phyloP scores from a whole-genome alignment of 1,140 invertebrate species.

The Drosophila pallidifrons region DNA sequence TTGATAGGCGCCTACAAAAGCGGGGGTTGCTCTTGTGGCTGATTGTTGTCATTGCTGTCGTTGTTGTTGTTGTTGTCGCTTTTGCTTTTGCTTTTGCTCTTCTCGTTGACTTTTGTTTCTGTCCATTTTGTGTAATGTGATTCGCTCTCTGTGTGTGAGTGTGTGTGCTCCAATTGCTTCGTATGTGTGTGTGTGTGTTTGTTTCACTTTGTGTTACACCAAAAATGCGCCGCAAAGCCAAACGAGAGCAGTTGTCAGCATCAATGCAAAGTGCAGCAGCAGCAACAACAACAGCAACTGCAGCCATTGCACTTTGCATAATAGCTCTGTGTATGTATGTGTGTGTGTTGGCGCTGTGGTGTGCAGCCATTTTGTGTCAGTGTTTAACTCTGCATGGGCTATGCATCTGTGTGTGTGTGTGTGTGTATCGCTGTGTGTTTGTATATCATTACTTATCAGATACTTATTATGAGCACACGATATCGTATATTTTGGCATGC shows the following conservation, averaged over 20 bases:
- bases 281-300: conserved; percentile 54
- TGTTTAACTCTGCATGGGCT: conserved; percentile 55
- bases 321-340: conserved; percentile 48
- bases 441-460: conserved; percentile 84
- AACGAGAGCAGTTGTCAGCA: conserved; percentile 63
- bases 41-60: conserved; percentile 21
- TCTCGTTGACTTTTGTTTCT: conserved; percentile 67
- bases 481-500: conserved; percentile 82
- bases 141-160: conserved; percentile 7
- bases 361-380: conserved; percentile 78
- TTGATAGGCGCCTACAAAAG: conserved; percentile 20
- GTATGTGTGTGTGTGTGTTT: conserved; percentile 32
- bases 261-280: conserved; percentile 63
- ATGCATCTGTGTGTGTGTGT: conserved; percentile 16
- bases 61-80: conserved; percentile 25
- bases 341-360: conserved; percentile 66
- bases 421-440: conserved; percentile 58
- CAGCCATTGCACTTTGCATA: conserved; percentile 82
- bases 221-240: conserved; percentile 82
- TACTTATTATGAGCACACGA: conserved; percentile 82
- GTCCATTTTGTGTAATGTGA: conserved; percentile 44
- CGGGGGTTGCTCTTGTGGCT: conserved; percentile 25
- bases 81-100: conserved; percentile 27
- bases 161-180: conserved; percentile 19
- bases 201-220: conserved; percentile 78